Percentiles rank a stretch among this genome's conserved stretches.
Evolutionary conservation across 64 coral and sea anemone species (phyloP).

Genomic region (Montipora cactus): DNA sequence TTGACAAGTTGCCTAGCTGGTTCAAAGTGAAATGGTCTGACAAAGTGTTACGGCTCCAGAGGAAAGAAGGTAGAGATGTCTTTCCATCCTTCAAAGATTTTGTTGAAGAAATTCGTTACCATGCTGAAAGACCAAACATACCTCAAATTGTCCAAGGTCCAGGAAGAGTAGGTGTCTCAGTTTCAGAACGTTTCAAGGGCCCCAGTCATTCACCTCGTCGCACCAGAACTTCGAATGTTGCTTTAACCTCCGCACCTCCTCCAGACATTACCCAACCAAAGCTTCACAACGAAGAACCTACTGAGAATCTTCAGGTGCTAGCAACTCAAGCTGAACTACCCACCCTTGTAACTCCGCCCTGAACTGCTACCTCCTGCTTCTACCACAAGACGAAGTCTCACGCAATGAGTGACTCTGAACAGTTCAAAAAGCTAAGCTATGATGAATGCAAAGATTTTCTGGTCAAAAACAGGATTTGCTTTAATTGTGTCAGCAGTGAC

Average conservation of each 20-base stretch:
- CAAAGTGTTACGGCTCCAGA: too few species aligned
- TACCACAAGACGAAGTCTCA: conserved; percentile 68
- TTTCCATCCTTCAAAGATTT: too few species aligned
- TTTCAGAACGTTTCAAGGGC: not conserved
- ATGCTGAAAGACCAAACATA: too few species aligned
- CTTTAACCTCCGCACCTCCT: not conserved
- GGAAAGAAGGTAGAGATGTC: too few species aligned
- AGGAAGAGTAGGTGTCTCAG: not conserved
- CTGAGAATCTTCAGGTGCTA: not conserved
- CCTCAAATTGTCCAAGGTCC: not conserved
- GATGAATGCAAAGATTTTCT: too few species aligned
- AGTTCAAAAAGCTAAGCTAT: not conserved
- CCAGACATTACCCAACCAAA: too few species aligned
- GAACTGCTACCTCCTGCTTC: conserved; percentile 37
- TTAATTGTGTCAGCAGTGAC: too few species aligned
- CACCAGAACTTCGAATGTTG: not conserved
- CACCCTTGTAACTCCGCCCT: not conserved
- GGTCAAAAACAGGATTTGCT: too few species aligned
- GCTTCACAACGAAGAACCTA: too few species aligned
- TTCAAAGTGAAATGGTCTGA: too few species aligned
- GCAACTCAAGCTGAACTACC: conserved; percentile 33
- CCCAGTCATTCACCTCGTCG: not conserved
- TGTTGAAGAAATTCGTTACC: too few species aligned
- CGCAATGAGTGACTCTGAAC: conserved; percentile 59
- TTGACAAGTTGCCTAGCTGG: too few species aligned